Conservation (phyloP, 2,888 invertebrate species). For the Brachypterus glaber region DNA sequence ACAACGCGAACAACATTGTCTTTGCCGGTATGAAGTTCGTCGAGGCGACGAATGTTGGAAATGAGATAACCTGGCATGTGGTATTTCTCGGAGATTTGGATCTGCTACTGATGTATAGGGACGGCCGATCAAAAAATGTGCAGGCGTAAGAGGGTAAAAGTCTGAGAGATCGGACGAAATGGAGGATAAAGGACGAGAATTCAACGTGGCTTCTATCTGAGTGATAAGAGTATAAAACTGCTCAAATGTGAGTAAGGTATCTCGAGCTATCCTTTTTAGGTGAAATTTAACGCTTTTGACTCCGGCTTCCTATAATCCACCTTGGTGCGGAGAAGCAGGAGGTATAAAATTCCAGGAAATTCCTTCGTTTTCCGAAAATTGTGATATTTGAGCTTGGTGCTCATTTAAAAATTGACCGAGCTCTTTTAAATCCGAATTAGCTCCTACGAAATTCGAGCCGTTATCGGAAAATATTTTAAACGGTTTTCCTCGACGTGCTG, state of each 20-base stretch:
- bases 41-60: background rate
- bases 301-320: constrained; percentile 10
- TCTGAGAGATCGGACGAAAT: constrained; percentile 6
- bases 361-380: constrained; percentile 4
- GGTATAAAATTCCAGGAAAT: constrained; percentile 10
- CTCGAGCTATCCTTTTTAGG: constrained; percentile 8
- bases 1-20: too few species aligned
- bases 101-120: constrained; percentile 9
- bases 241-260: constrained; percentile 8
- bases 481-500: constrained; percentile 25
- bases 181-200: constrained; percentile 10
- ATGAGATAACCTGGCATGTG: too few species aligned
- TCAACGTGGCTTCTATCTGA: constrained; percentile 10
- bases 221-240: constrained; percentile 10
- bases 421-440: constrained; percentile 23
- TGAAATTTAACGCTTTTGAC: constrained; percentile 11
- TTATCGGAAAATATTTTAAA: constrained; percentile 28
- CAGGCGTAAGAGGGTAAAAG: constrained; percentile 8
- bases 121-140: constrained; percentile 9
- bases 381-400: constrained; percentile 1
- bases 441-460: constrained; percentile 31
- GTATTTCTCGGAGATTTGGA: constrained; percentile 3
- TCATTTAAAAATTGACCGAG: constrained; percentile 9
- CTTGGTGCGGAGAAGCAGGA: constrained; percentile 9
- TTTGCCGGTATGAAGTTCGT: background rate